phyloP scores from a whole-genome alignment of 2,888 invertebrate genomes.

The Linnaemya vulpina region DNA sequence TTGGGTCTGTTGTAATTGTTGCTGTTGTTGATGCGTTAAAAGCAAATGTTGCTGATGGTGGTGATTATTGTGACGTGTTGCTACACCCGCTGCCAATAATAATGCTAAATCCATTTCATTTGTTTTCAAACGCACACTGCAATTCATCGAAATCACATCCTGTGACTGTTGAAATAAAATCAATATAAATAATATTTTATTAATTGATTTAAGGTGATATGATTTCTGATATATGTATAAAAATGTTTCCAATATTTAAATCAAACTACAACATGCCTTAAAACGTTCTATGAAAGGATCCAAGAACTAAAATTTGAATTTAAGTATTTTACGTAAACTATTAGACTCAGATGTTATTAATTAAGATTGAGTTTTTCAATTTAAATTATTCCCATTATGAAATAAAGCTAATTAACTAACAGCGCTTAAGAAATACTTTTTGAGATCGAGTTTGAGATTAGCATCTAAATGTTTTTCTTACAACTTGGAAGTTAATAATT shows the following conservation, averaged over 20 bases:
- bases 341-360: too few species aligned
- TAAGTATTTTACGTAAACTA: too few species aligned
- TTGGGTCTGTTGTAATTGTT: constrained; percentile 68
- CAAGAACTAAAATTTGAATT: not conserved
- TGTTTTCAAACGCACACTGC: constrained; percentile 83
- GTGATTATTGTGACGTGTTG: constrained; percentile 69
- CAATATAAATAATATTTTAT: constrained; percentile 14
- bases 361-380: too few species aligned
- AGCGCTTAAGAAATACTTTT: too few species aligned
- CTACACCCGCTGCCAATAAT: constrained; percentile 74
- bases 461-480: too few species aligned
- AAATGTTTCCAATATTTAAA: constrained; percentile 16
- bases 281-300: not conserved
- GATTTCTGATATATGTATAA: not conserved
- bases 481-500: too few species aligned
- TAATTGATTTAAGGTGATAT: not conserved
- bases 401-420: too few species aligned
- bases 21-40: constrained; percentile 68
- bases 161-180: constrained; percentile 81
- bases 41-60: constrained; percentile 30
- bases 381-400: too few species aligned
- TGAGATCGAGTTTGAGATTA: too few species aligned
- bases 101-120: constrained; percentile 83
- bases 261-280: constrained; percentile 41
- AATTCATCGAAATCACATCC: constrained; percentile 83